Base-by-base conservation (phyloP, 2,888 invertebrate genomes). In the Tenthredo livida region DNA sequence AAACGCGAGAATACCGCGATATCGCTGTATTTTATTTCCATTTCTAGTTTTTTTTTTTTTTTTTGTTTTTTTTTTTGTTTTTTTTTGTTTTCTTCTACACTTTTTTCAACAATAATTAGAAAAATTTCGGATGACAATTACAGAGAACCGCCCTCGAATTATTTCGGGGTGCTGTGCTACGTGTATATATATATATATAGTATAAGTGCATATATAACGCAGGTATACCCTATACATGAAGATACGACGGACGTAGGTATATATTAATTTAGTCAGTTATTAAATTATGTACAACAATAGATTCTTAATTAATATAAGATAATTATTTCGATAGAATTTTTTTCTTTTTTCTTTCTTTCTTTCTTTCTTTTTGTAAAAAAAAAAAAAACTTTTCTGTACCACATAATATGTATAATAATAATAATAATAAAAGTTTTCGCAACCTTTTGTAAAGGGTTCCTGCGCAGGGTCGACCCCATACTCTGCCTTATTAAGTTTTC, bases 401-500 rank as follows among this genome's bases (percentile, higher is more conserved):
- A 47, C 47, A 47, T 2, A 29, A 47, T 54, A 54, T 54, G 54
- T n/a, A 54, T n/a, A 17, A 54, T 54, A 54, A 54, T 54, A 50
- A 50, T 50, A 54, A 17, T 54, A n/a, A 7, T 54, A n/a, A 25
- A 61, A 61, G 17, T 61, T 25, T 61, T 33, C 17, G 33, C 37
- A 70, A 70, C 72, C 72, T 73, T 73, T 15, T 50, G 15, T n/a
- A 5, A 21, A 15, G 58, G 80, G 40, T 33, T 80, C 40, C 78
- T 40, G 10, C 50, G 10, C 50, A 33, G 67, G 67, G 67, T 29
- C 17, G 17, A 50, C 77, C 77, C 77, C 77, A n/a, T 54, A 54
- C 54, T 77, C 77, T 54, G 54, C 77, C 50, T 73, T 73, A 43
- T 67, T 67, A 25, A 58, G 72, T 85, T 85, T 72, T 83, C 83